These are phyloP conservation scores for Nasonovia ribisnigri DNA, from an alignment of 2,888 invertebrate genomes.

Conservation along the genomic window DNA sequence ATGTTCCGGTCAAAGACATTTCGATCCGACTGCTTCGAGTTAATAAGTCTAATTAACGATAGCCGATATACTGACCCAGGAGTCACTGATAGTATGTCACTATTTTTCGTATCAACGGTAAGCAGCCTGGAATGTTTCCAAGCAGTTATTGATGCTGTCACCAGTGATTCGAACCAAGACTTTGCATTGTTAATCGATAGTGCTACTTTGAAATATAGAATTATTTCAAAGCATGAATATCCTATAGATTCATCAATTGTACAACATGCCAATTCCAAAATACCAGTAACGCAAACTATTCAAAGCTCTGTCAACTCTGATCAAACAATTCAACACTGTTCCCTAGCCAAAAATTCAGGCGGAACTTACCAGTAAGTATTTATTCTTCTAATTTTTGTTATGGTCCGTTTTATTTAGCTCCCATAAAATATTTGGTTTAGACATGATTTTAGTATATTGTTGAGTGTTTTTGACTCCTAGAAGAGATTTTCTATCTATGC, in stretches of 20 bases:
- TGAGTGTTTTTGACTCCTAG: too few relatives aligned
- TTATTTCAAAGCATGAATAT: slow-evolving; percentile 31
- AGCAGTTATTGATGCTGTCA: slow-evolving; percentile 11
- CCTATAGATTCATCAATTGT: not conserved
- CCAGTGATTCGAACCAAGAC: slow-evolving; percentile 31
- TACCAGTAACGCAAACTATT: not conserved
- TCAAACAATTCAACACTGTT: not conserved
- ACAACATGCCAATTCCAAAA: not conserved
- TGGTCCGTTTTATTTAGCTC: not conserved
- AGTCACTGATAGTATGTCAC: slow-evolving; percentile 39
- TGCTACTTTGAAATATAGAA: not conserved
- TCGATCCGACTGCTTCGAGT: slow-evolving; percentile 60
- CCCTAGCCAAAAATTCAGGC: slow-evolving; percentile 6
- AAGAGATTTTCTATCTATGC: too few relatives aligned
- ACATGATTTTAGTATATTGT: too few relatives aligned
- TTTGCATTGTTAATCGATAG: slow-evolving; percentile 30
- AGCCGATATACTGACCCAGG: slow-evolving; percentile 51
- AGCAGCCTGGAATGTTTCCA: slow-evolving; percentile 17
- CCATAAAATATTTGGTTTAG: not conserved
- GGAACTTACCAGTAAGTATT: slow-evolving; percentile 52
- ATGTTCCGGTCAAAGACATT: slow-evolving; percentile 60
- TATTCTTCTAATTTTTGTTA: not conserved
- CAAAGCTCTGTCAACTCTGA: not conserved
- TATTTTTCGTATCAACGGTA: slow-evolving; percentile 51
- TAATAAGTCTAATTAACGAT: slow-evolving; percentile 64